Conservation (phyloP, 2,888 invertebrate genomes). For the Drosophila anomelani region DNA sequence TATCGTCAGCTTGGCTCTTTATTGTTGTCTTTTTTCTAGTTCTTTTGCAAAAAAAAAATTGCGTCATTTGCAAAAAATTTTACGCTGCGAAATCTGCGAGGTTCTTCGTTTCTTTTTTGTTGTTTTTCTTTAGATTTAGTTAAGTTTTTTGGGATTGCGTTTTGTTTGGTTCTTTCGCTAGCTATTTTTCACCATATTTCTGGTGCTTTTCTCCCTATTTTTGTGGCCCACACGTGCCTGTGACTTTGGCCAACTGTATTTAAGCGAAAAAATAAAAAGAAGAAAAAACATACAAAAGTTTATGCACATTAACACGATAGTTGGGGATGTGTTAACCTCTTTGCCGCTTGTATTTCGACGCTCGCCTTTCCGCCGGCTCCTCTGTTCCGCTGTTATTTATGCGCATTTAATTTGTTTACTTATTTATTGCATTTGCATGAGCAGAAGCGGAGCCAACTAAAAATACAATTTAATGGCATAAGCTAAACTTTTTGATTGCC, state of each 20-base stretch:
- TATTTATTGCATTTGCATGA: slow-evolving; percentile 53
- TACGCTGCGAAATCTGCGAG: slow-evolving; percentile 38
- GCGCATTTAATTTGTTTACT: slow-evolving; percentile 66
- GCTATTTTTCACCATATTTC: slow-evolving; percentile 21
- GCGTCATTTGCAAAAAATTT: slow-evolving; percentile 76
- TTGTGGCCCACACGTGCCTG: slow-evolving; percentile 35
- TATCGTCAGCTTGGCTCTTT: slow-evolving; percentile 53
- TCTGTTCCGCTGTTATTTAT: slow-evolving; percentile 45
- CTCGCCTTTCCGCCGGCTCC: slow-evolving; percentile 2
- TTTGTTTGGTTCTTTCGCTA: slow-evolving; percentile 15
- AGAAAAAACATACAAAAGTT: slow-evolving; percentile 19
- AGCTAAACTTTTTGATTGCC: slow-evolving; percentile 69
- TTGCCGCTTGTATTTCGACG: slow-evolving; percentile 10
- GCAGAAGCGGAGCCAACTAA: slow-evolving; percentile 43
- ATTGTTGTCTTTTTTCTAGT: slow-evolving; percentile 25
- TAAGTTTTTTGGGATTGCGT: slow-evolving; percentile 8
- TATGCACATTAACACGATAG: slow-evolving; percentile 50
- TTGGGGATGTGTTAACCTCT: slow-evolving; percentile 60
- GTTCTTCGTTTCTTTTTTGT: slow-evolving; percentile 2
- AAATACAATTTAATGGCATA: slow-evolving; percentile 68
- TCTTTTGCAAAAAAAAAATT: slow-evolving; percentile 59
- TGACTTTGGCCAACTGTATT: slow-evolving; percentile 37
- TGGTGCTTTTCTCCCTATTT: slow-evolving; percentile 15
- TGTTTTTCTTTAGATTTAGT: slow-evolving; percentile 12
- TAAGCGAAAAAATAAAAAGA: neutral